Evolutionary conservation across 1,140 invertebrate genomes (phyloP), one percentile per base, ranked within the genome.

Genomic region (Drosophila setifemur): DNA sequence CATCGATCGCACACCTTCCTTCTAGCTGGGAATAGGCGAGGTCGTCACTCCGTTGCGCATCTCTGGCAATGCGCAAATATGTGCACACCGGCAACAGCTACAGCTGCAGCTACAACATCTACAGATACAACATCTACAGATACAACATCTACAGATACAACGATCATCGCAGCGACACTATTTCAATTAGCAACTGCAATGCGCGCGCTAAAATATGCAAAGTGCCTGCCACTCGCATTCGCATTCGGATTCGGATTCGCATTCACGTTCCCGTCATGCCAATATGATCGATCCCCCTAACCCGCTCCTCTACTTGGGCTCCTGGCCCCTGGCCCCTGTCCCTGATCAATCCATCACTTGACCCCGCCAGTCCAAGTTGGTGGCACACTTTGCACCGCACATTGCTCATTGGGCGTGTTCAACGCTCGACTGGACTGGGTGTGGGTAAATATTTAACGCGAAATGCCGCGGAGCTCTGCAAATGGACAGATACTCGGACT

Each of bases 111-210:
- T 19, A 45, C 58, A 54, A 26, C 61, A 35, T 4, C 8, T 14
- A 29, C 60, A 39, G n/a, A n/a, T n/a, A n/a, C n/a, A n/a, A n/a
- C n/a, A n/a, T n/a, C n/a, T n/a, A n/a, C n/a, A n/a, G n/a, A n/a
- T n/a, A n/a, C 47, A 29, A 14, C 52, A 31, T 2, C 16, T 19
- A 28, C 26, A n/a, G 5, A n/a, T n/a, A n/a, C 29, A 48, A 25
- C 55, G 67, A 76, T 70, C 45, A 12, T 8, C 39, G 16, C 57
- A 44, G 29, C 71, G 61, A 75, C 71, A 86, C 79, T 81, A 85
- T 88, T 88, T 88, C 85, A 88, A 88, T 88, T 88, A 88, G 85
- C 85, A 88, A 77, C 74, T 88, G 83, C 78, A 79, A 43, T 83
- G 71, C 74, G 79, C 79, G 67, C 71, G 78, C 78, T 76, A 87